Percentiles rank a stretch among this genome's conserved stretches.
phyloP scores from a whole-genome alignment of 2,797 vertebrate species.

The Scleropages formosus region DNA sequence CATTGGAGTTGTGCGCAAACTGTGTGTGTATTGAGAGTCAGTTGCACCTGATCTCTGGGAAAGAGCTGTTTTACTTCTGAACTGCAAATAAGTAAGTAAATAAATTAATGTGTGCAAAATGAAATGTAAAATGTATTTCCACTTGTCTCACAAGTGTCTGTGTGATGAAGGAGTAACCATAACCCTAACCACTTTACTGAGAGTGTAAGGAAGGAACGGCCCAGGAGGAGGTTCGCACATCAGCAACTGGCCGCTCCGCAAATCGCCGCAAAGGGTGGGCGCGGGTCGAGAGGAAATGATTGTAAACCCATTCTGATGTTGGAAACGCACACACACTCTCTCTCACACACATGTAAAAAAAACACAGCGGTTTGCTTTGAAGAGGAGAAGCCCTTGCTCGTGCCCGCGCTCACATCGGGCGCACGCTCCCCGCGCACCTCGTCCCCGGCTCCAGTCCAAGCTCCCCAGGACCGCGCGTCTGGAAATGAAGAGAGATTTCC shows the following conservation, averaged over 20 bases:
- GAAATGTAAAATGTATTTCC: no score
- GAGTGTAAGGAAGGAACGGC: no score
- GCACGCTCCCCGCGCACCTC: conserved; percentile 41
- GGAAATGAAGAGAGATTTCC: conserved; percentile 78
- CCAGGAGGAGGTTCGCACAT: conserved; percentile 54
- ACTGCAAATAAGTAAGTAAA: no score
- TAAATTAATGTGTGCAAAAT: no score
- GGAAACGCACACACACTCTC: no score
- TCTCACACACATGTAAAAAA: no score
- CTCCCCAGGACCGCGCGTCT: conserved; percentile 61
- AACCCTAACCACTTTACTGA: no score
- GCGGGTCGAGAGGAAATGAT: conserved; percentile 73
- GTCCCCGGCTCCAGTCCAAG: conserved; percentile 36
- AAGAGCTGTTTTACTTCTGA: no score
- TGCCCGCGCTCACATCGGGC: conserved; percentile 46
- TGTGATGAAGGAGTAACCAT: no score
- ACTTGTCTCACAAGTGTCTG: no score
- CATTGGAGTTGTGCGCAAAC: no score
- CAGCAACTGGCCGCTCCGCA: conserved; percentile 39
- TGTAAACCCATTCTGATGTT: conserved; percentile 72
- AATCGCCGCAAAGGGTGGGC: conserved; percentile 51
- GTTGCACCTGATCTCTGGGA: no score
- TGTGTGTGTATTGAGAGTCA: not conserved
- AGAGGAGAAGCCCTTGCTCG: conserved; percentile 45
- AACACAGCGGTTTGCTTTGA: conserved; percentile 52